phyloP scores from a whole-genome alignment of 2,113 vertebrate genomes.

The Mustela nigripes region DNA sequence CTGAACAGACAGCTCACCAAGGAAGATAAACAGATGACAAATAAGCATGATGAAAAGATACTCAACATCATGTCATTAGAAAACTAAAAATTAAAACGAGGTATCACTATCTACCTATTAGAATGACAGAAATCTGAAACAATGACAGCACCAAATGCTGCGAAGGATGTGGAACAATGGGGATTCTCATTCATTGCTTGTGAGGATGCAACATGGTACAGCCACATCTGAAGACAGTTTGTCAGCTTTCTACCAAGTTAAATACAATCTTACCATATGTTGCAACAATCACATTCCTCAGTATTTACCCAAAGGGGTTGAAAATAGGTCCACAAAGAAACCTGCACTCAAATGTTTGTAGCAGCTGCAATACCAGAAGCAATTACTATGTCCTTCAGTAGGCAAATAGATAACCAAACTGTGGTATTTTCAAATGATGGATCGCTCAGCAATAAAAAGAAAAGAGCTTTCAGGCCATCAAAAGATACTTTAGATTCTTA shows the following conservation, averaged over 20 bases:
- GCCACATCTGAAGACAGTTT: background rate
- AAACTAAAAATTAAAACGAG: background rate
- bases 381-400: background rate
- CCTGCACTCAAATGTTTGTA: background rate
- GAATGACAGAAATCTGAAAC: background rate
- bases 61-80: background rate
- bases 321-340: background rate
- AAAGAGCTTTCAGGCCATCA: background rate
- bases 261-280: background rate
- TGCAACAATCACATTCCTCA: background rate
- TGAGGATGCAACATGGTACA: background rate
- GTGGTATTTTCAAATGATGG: background rate
- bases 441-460: background rate
- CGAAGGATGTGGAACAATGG: background rate
- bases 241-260: constrained; percentile 1
- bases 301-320: background rate
- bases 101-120: background rate
- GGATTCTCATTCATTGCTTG: background rate
- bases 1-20: background rate
- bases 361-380: background rate
- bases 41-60: background rate
- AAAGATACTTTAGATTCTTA: background rate
- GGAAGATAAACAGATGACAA: background rate
- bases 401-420: background rate
- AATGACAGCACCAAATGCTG: background rate